Evolutionary conservation across 2,888 invertebrate genomes (phyloP).

Genomic region (Dendrolimus pini): DNA sequence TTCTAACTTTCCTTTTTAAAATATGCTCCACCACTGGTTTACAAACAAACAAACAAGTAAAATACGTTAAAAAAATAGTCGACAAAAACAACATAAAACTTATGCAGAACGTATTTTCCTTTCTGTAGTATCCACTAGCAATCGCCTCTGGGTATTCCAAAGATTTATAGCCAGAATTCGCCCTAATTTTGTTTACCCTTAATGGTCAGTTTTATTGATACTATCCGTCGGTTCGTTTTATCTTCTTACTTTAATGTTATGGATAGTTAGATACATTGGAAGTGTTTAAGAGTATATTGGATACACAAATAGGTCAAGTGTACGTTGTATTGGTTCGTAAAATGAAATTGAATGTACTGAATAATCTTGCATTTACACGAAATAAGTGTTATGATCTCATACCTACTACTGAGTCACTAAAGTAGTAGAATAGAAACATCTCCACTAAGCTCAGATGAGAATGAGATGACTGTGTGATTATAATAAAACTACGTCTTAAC

Average conservation of each 20-base stretch:
- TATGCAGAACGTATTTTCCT: slow-evolving; percentile 44
- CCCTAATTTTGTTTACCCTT: slow-evolving; percentile 70
- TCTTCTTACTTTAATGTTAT: slow-evolving; percentile 42
- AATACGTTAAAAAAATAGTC: neutral
- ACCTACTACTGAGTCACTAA: too few relatives aligned
- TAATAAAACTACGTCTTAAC: too few relatives aligned
- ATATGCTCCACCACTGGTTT: too few relatives aligned
- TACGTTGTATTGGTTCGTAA: too few relatives aligned
- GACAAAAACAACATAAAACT: slow-evolving; percentile 30
- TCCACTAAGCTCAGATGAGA: too few relatives aligned
- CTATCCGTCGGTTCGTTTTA: slow-evolving; percentile 51
- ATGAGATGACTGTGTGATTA: too few relatives aligned
- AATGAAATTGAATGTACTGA: too few relatives aligned
- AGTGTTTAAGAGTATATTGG: slow-evolving; percentile 23
- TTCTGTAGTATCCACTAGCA: slow-evolving; percentile 8
- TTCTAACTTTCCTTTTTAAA: too few relatives aligned
- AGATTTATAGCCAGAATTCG: slow-evolving; percentile 61
- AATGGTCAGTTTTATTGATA: slow-evolving; percentile 59
- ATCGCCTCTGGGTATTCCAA: slow-evolving; percentile 5
- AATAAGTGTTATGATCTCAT: too few relatives aligned
- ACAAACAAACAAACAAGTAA: too few relatives aligned
- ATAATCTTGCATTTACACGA: too few relatives aligned
- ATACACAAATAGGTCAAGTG: neutral
- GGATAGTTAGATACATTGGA: slow-evolving; percentile 37
- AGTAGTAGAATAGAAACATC: too few relatives aligned